Percentiles rank a stretch among this genome's conserved stretches.
Conservation (phyloP, 2,113 vertebrate genomes). For the Orientallactaga bullata region DNA sequence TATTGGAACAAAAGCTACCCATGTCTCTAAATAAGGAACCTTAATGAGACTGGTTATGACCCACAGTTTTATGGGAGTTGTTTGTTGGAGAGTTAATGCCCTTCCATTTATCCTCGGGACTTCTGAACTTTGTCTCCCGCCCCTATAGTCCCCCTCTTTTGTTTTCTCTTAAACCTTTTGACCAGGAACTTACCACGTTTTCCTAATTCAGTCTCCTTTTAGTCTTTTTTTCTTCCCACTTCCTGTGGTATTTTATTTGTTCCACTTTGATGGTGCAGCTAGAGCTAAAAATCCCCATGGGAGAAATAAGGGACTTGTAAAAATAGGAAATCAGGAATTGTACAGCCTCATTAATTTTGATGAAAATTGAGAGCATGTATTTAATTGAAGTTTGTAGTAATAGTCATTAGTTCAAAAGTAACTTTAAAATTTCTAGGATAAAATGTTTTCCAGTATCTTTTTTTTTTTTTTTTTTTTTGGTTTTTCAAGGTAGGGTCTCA, state of each 20-base stretch:
- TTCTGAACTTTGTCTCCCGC: conserved; percentile 85
- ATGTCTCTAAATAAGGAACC: conserved; percentile 82
- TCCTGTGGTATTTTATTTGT: conserved; percentile 79
- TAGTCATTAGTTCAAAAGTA: conserved; percentile 63
- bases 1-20: conserved; percentile 85
- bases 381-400: conserved; percentile 52
- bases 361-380: conserved; percentile 60
- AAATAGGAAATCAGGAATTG: conserved; percentile 50
- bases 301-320: conserved; percentile 67
- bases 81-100: conserved; percentile 85
- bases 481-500: too few relatives aligned
- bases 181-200: conserved; percentile 79
- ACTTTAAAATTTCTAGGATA: conserved; percentile 62
- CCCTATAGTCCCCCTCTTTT: conserved; percentile 80
- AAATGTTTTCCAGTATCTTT: too few relatives aligned
- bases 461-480: too few relatives aligned
- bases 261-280: conserved; percentile 61
- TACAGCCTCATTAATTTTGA: conserved; percentile 53
- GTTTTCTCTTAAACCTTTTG: conserved; percentile 84
- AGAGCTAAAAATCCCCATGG: conserved; percentile 7
- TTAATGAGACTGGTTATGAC: conserved; percentile 87
- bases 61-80: conserved; percentile 88
- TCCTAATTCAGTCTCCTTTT: conserved; percentile 75
- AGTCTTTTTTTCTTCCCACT: conserved; percentile 58
- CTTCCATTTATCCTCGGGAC: conserved; percentile 85